Percentiles rank a stretch among this genome's conserved stretches.
phyloP scores from a whole-genome alignment of 2,888 invertebrate genomes.

The Epistrophella euchroma region DNA sequence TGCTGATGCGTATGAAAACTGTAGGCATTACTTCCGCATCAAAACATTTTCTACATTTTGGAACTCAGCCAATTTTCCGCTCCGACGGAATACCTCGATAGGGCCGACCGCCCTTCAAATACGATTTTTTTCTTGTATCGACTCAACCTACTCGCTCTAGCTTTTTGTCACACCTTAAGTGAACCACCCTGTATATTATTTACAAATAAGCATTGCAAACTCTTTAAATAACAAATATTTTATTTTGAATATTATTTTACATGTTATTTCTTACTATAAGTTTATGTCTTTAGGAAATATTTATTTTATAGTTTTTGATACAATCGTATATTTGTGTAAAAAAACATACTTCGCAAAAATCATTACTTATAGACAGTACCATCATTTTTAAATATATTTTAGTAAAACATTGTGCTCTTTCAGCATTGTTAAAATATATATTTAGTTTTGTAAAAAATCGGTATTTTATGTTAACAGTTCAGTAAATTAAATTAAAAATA shows the following conservation, averaged over 20 bases:
- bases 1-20: too few relatives aligned
- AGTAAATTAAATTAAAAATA: conserved; percentile 39
- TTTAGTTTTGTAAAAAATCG: conserved; percentile 43
- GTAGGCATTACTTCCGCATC: too few relatives aligned
- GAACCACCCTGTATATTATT: too few relatives aligned
- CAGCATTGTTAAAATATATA: conserved; percentile 64
- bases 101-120: too few relatives aligned
- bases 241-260: conserved; percentile 66
- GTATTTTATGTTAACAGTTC: conserved; percentile 41
- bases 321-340: conserved; percentile 52
- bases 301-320: conserved; percentile 25
- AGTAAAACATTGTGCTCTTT: conserved; percentile 66
- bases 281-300: conserved; percentile 32
- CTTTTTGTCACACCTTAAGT: too few relatives aligned
- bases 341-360: conserved; percentile 52
- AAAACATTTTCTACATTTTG: too few relatives aligned
- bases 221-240: conserved; percentile 67
- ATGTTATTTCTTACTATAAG: conserved; percentile 48
- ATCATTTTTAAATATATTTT: conserved; percentile 31
- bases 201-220: conserved; percentile 1
- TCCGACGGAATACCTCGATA: too few relatives aligned
- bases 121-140: too few relatives aligned
- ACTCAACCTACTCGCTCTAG: too few relatives aligned
- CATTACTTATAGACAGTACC: conserved; percentile 45
- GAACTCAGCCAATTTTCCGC: too few relatives aligned